Conservation (phyloP, 1,140 invertebrate genomes). For the Drosophila arawakana region DNA sequence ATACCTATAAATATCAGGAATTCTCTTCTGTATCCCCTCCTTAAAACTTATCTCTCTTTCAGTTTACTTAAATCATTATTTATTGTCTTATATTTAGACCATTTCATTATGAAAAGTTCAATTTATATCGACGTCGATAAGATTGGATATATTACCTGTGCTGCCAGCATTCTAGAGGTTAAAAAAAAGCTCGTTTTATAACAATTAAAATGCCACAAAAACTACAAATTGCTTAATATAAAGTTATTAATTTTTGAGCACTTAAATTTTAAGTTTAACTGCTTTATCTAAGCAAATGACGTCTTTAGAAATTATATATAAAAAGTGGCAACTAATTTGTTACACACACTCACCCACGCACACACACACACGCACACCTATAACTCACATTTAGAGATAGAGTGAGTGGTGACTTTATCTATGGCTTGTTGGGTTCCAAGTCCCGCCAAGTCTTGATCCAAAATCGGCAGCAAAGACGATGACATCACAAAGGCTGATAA, state of each 20-base stretch:
- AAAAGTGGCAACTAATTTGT: too few species aligned
- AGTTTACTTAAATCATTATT: background rate
- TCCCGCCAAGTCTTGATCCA: constrained; percentile 30
- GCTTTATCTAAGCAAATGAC: too few species aligned
- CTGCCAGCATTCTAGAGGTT: too few species aligned
- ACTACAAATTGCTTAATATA: too few species aligned
- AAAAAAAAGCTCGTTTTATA: too few species aligned
- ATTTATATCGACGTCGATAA: constrained; percentile 1
- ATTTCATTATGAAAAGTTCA: background rate
- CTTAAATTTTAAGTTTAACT: too few species aligned
- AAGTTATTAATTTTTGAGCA: too few species aligned
- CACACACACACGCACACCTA: background rate
- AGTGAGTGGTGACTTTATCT: constrained; percentile 21
- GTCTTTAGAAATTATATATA: too few species aligned
- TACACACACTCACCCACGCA: constrained; percentile 1
- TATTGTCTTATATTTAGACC: background rate
- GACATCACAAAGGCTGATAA: constrained; percentile 42
- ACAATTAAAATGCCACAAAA: too few species aligned
- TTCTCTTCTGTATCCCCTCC: too few species aligned
- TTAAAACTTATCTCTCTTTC: too few species aligned
- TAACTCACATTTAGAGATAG: background rate
- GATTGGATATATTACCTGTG: background rate
- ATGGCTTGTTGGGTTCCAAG: constrained; percentile 23
- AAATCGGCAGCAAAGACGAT: constrained; percentile 17
- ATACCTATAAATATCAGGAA: too few species aligned